These are phyloP conservation scores for Lineus longissimus DNA, from an alignment of 1,140 invertebrate species.

Conservation along the genomic window DNA sequence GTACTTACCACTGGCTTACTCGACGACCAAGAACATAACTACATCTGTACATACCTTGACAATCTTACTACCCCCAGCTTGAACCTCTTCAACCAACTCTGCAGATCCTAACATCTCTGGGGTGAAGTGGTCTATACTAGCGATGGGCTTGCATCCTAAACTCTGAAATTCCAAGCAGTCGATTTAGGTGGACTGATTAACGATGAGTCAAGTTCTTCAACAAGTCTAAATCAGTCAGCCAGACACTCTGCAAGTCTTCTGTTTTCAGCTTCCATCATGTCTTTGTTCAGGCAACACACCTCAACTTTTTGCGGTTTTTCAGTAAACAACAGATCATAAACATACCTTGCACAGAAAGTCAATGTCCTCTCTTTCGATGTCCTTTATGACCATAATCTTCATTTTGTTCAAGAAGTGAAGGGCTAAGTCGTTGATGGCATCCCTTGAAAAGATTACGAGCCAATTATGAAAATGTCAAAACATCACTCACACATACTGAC, in stretches of 20 bases:
- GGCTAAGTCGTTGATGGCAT: constrained; percentile 94
- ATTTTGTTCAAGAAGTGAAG: constrained; percentile 98
- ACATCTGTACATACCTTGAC: constrained; percentile 74
- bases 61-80: constrained; percentile 84
- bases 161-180: constrained; percentile 58
- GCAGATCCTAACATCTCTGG: constrained; percentile 87
- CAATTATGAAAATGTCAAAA: neutral
- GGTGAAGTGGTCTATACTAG: constrained; percentile 95
- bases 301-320: too few relatives aligned
- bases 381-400: constrained; percentile 98
- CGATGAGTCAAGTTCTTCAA: too few relatives aligned
- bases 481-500: too few relatives aligned
- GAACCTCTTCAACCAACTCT: constrained; percentile 92
- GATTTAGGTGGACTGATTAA: neutral
- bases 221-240: too few relatives aligned
- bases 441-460: constrained; percentile 56
- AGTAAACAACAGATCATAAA: constrained; percentile 8
- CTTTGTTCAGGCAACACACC: too few relatives aligned
- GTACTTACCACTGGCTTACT: too few relatives aligned
- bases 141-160: constrained; percentile 90
- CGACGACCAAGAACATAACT: too few relatives aligned
- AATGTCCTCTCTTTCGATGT: constrained; percentile 96
- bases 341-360: constrained; percentile 88
- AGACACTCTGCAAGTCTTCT: too few relatives aligned
- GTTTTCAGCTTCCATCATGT: too few relatives aligned